Percentiles rank a stretch among this genome's conserved stretches.
phyloP scores from a whole-genome alignment of 2,113 vertebrate genomes.

The Chiloscyllium plagiosum region DNA sequence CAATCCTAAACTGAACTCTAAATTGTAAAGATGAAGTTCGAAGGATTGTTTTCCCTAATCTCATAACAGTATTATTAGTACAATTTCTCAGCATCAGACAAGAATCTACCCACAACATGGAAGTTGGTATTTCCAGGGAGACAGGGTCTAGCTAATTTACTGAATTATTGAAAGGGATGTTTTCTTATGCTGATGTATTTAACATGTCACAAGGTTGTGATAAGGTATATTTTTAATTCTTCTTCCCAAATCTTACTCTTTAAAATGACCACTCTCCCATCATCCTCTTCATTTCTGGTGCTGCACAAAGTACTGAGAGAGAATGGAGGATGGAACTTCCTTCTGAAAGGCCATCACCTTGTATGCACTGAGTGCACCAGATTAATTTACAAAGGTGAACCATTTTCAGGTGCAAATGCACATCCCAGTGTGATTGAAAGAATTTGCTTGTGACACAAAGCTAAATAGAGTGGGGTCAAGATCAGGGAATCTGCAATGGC shows the following conservation, averaged over 20 bases:
- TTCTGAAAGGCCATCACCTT: background rate
- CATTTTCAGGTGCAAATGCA: background rate
- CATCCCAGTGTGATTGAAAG: background rate
- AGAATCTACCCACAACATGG: background rate
- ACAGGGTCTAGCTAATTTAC: background rate
- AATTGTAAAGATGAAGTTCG: background rate
- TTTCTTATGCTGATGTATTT: background rate
- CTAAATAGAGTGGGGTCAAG: no score
- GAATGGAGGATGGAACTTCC: background rate
- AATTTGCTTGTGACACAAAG: no score
- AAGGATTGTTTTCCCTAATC: background rate
- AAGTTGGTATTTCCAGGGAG: background rate
- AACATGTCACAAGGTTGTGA: background rate
- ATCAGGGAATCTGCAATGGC: no score
- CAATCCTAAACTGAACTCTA: background rate
- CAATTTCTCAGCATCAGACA: background rate
- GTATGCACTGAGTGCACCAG: background rate
- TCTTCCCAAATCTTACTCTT: background rate
- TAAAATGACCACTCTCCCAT: background rate
- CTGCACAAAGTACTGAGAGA: background rate
- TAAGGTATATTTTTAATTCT: background rate
- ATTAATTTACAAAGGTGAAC: background rate
- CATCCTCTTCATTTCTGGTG: background rate
- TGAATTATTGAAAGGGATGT: background rate
- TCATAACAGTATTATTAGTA: background rate